Conservation (phyloP, 1,140 invertebrate genomes). For the Portunus trituberculatus region DNA sequence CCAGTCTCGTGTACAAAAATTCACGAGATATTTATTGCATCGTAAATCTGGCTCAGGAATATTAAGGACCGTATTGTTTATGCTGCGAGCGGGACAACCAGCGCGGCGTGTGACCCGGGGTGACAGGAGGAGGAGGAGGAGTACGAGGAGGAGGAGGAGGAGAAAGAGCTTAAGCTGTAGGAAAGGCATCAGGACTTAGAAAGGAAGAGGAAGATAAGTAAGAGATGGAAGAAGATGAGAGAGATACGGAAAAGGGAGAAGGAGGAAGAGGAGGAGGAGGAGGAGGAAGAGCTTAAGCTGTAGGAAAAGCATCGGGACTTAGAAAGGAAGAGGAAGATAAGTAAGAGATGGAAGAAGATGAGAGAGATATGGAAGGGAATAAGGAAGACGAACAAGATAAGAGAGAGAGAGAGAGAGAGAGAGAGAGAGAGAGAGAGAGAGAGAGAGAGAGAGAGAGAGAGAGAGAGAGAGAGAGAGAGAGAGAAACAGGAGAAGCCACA, state of each 20-base stretch:
- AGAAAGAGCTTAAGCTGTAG: background rate
- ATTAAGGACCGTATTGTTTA: conserved; percentile 12
- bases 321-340: background rate
- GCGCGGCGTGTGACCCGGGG: background rate
- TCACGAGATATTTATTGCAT: conserved; percentile 23
- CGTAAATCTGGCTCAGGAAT: conserved; percentile 21
- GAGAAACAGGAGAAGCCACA: background rate
- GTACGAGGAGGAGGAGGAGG: background rate
- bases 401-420: background rate
- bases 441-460: background rate
- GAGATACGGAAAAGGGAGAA: too few relatives aligned
- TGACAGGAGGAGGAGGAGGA: background rate
- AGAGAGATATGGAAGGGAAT: background rate
- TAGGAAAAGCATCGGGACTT: background rate
- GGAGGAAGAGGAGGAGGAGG: background rate
- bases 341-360: background rate
- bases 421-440: background rate
- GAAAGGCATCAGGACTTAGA: too few relatives aligned
- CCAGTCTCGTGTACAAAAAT: conserved; percentile 1
- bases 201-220: background rate
- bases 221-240: background rate
- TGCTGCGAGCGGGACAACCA: background rate
- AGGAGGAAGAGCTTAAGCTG: background rate
- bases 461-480: background rate
- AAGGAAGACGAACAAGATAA: too few relatives aligned